Percentiles rank a stretch among this genome's conserved stretches.
Evolutionary conservation across 2,888 invertebrate species (phyloP).

Genomic region (Pachydiplax longipennis): DNA sequence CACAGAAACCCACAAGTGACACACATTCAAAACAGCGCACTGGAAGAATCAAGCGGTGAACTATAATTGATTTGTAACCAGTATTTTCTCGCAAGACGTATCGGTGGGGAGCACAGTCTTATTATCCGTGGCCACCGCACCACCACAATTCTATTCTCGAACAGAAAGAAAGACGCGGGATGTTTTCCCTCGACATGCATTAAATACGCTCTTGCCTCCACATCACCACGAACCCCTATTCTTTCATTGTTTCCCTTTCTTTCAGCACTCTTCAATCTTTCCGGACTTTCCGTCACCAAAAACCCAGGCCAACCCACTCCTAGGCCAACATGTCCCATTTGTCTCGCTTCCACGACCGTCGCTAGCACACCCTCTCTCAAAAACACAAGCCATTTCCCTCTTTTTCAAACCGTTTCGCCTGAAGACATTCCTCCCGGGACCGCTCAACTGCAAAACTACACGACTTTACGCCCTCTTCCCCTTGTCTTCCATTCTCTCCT

Average conservation of each 20-base stretch:
- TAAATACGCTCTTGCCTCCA: background rate
- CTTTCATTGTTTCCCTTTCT: background rate
- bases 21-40: too few relatives aligned
- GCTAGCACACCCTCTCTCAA: background rate
- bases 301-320: background rate
- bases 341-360: background rate
- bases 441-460: background rate
- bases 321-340: background rate
- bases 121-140: too few relatives aligned
- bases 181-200: too few relatives aligned
- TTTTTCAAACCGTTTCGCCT: background rate
- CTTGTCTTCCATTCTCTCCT: too few relatives aligned
- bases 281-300: background rate
- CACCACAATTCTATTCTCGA: too few relatives aligned
- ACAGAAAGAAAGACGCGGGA: too few relatives aligned
- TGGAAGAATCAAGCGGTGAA: too few relatives aligned
- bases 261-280: background rate
- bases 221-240: background rate
- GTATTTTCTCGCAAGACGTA: too few relatives aligned
- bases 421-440: background rate
- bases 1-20: too few relatives aligned
- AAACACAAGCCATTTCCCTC: background rate
- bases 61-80: too few relatives aligned
- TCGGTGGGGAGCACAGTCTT: too few relatives aligned
- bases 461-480: too few relatives aligned